Evolutionary conservation across 2,797 vertebrate species (phyloP).

Genomic region (Cheracebus regulus): DNA sequence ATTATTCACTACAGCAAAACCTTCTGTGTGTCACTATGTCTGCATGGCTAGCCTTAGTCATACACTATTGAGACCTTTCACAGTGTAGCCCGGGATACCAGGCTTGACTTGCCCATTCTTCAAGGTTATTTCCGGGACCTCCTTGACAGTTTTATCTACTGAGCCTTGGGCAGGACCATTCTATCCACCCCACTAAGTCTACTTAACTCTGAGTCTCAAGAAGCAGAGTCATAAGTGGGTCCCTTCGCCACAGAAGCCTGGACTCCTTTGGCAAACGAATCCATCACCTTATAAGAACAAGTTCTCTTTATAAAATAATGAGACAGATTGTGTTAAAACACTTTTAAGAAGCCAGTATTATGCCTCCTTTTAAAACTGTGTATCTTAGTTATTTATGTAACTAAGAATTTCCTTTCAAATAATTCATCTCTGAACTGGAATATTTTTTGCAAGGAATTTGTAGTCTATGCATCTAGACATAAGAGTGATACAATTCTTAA

Average conservation of each 20-base stretch:
- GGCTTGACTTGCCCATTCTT: background rate
- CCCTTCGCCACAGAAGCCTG: background rate
- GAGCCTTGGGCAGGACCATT: background rate
- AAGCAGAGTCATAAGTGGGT: background rate
- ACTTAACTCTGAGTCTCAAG: background rate
- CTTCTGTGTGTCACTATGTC: background rate
- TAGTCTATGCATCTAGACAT: background rate
- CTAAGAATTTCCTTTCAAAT: constrained; percentile 44
- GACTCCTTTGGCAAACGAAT: background rate
- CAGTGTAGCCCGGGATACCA: background rate
- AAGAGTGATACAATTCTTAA: constrained; percentile 17
- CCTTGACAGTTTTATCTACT: background rate
- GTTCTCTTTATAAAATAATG: constrained; percentile 13
- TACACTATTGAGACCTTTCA: background rate
- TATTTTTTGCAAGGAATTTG: background rate
- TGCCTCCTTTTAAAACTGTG: background rate
- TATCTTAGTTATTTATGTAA: background rate
- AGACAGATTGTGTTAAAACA: background rate
- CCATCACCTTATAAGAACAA: background rate
- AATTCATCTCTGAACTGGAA: background rate
- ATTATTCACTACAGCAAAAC: background rate
- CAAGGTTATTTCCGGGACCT: background rate
- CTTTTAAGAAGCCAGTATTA: background rate
- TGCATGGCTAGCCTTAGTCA: background rate
- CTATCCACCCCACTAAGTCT: background rate